Conservation (phyloP, 1,140 invertebrate species). For the Temnothorax curvispinosus region DNA sequence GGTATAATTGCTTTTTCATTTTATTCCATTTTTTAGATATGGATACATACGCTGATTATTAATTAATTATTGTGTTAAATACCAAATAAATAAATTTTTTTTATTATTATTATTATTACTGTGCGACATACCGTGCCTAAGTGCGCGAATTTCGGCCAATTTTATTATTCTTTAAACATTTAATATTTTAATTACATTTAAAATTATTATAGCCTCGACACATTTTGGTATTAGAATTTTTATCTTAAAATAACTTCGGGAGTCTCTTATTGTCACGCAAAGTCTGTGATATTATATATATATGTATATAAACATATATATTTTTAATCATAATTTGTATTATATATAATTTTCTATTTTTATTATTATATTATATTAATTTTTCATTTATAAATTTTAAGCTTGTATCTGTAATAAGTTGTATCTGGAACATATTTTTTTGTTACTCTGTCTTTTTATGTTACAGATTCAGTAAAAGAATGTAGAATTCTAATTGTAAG, state of each 20-base stretch:
- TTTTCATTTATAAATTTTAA: not conserved
- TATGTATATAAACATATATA: not conserved
- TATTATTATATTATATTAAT: not conserved
- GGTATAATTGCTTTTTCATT: not conserved
- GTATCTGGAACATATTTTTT: not conserved
- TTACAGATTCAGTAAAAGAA: not conserved
- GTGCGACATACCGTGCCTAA: not conserved
- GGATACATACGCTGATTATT: not conserved
- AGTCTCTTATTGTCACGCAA: too few species aligned
- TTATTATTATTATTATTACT: not conserved
- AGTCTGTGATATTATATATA: too few species aligned
- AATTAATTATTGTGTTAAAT: not conserved
- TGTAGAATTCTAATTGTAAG: not conserved
- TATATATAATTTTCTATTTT: not conserved
- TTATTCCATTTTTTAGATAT: not conserved
- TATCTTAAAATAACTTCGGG: too few species aligned
- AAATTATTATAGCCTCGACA: too few species aligned
- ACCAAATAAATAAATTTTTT: not conserved
- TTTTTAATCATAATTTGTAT: not conserved
- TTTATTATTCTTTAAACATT: too few species aligned
- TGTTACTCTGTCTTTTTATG: not conserved
- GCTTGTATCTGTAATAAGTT: not conserved
- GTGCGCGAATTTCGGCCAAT: not conserved
- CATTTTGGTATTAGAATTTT: too few species aligned
- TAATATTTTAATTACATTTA: too few species aligned